Base-by-base conservation (phyloP, 2,797 vertebrate species). In the Antennarius maculatus region DNA sequence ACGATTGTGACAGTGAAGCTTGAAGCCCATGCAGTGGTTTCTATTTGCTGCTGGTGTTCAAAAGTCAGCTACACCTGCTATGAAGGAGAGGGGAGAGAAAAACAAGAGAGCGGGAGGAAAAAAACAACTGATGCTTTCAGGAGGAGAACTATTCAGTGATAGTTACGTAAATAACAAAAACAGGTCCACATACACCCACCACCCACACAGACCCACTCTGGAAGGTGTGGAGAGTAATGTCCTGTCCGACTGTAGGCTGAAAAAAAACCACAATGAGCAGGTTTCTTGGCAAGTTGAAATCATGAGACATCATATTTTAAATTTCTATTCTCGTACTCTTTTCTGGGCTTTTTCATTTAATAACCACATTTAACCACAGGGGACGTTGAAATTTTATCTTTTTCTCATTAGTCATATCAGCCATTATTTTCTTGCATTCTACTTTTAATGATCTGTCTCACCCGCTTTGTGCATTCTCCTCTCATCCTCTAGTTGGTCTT, bases 181-280 rank as follows among this genome's bases (percentile, higher is more conserved):
- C 74, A 73, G 63, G 53, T 83, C 83, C 82, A 82, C 83, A 80
- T 88, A 53, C 70, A 66, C 76, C 63, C 82, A 63, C 63, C 82
- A 63, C 81, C 52, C 86, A 85, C 83, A 58, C 70, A 72, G 61
- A 66, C 74, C 76, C 76, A 82, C 82, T 81, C 77, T 76, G 71
- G 68, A 75, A 50, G 65, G 74, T 73, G 78, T 49, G 67, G 76
- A 81, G 71, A 86, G 77, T 76, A 74, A 83, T 77, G 83, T 87
- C 86, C 81, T 63, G 79, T 80, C 76, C 77, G 79, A 71, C 78
- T 86, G 75, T 72, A 74, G 59, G 51, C 80, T 77, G 46, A 17
- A 74, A 73, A 56, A 79, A 74, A 1, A 1, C 76, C 79, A 81
- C 83, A 81, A 76, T 66, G 59, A 80, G 73, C 79, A 55, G 55